Percentiles rank a stretch among this genome's conserved stretches.
Evolutionary conservation across 2,797 vertebrate species (phyloP).

Genomic region (Sandelia bainsii): DNA sequence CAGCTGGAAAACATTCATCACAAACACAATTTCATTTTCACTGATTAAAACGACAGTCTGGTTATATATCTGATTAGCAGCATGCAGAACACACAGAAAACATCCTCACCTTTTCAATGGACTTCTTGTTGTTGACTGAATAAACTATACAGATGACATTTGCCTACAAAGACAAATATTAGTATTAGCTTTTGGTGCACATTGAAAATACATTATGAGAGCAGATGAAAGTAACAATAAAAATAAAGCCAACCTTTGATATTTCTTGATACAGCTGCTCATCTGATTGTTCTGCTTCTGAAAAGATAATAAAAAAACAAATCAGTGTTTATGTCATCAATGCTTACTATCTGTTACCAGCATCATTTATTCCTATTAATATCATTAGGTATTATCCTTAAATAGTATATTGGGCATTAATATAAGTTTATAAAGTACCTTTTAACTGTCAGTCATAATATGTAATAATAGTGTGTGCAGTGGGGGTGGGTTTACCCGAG

Average conservation of each 20-base stretch:
- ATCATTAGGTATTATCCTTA: background rate
- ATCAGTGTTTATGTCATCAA: conserved; percentile 1
- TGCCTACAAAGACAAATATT: conserved; percentile 72
- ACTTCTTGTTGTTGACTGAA: conserved; percentile 88
- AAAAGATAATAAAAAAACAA: conserved; percentile 24
- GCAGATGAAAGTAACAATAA: background rate
- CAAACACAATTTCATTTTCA: background rate
- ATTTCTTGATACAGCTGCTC: conserved; percentile 97
- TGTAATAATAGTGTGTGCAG: background rate
- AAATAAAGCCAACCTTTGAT: conserved; percentile 87
- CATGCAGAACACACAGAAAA: background rate
- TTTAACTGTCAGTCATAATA: too few relatives aligned
- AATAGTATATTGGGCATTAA: background rate
- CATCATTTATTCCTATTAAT: background rate
- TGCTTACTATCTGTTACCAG: background rate
- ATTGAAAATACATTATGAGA: background rate
- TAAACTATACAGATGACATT: conserved; percentile 89
- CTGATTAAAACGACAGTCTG: background rate
- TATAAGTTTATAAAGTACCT: background rate
- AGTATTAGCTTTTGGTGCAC: background rate
- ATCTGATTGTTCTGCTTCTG: conserved; percentile 95
- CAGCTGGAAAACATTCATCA: background rate
- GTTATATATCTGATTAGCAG: background rate
- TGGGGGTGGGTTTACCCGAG: conserved; percentile 85
- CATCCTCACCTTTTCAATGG: conserved; percentile 85